These are phyloP conservation scores for Isurus oxyrinchus DNA, from an alignment of 2,113 vertebrate genomes.

Conservation along the genomic window DNA sequence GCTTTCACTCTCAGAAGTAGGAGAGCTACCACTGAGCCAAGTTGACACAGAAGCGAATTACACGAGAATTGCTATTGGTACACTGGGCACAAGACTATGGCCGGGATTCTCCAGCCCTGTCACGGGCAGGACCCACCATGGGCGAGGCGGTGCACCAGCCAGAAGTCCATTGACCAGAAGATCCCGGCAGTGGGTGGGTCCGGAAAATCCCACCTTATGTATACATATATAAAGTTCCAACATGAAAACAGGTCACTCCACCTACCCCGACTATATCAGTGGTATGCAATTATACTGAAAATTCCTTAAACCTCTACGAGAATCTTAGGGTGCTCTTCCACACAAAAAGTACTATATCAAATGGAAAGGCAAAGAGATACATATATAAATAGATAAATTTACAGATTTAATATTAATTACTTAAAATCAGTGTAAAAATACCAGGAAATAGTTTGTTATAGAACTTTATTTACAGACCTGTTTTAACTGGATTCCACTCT, in stretches of 20 bases:
- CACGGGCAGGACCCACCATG: too few species aligned
- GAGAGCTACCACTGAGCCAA: neutral
- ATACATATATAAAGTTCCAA: neutral
- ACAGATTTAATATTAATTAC: neutral
- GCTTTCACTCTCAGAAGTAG: neutral
- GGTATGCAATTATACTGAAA: neutral
- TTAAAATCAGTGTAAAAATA: neutral
- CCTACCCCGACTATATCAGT: neutral
- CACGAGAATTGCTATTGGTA: neutral
- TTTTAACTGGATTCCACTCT: neutral
- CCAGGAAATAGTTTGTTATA: neutral
- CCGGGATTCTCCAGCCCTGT: too few species aligned
- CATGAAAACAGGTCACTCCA: neutral
- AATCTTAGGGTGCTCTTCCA: neutral
- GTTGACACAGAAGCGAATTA: neutral
- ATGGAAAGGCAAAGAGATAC: neutral
- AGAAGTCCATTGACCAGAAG: too few species aligned
- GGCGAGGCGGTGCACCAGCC: too few species aligned
- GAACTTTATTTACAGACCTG: neutral
- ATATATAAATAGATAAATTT: neutral
- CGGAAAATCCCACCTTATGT: too few species aligned
- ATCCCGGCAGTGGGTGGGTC: too few species aligned
- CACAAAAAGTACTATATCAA: neutral
- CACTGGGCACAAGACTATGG: too few species aligned
- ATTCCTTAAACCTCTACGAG: neutral